Conservation (phyloP, 2,797 vertebrate species). For the Phalloptychus januarius region DNA sequence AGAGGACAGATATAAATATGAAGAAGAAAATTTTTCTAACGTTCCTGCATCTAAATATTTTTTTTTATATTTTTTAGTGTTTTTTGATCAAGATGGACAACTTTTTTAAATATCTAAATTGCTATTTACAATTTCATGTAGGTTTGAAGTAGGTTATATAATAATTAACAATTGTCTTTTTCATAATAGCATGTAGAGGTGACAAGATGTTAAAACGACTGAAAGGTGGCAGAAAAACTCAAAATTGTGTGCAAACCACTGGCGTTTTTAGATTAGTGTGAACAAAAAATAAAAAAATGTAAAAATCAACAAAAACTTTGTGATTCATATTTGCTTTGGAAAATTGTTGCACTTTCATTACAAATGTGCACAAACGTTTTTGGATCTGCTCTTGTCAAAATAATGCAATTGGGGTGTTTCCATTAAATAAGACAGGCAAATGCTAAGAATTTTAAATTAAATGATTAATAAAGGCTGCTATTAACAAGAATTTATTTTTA, state of each 20-base stretch:
- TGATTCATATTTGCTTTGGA: no score
- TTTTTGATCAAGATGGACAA: neutral
- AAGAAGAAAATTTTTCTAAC: neutral
- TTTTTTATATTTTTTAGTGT: neutral
- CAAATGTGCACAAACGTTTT: no score
- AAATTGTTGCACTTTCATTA: no score
- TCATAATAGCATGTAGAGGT: neutral
- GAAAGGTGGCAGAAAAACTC: neutral
- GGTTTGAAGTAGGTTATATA: neutral
- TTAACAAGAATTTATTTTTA: neutral
- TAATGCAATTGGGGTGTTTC: no score
- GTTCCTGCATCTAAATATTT: conserved; percentile 4
- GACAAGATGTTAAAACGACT: neutral
- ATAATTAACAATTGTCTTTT: neutral
- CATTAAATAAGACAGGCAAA: no score
- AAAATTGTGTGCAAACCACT: no score
- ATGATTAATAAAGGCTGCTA: neutral
- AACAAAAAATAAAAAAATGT: no score
- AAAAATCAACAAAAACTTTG: no score
- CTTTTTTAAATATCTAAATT: neutral
- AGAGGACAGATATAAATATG: conserved; percentile 1
- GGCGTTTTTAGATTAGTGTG: no score
- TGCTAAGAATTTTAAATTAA: neutral
- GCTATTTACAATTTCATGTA: neutral
- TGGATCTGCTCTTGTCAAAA: no score